Base-by-base conservation (phyloP, 1,140 invertebrate species). In the Araneus ventricosus region DNA sequence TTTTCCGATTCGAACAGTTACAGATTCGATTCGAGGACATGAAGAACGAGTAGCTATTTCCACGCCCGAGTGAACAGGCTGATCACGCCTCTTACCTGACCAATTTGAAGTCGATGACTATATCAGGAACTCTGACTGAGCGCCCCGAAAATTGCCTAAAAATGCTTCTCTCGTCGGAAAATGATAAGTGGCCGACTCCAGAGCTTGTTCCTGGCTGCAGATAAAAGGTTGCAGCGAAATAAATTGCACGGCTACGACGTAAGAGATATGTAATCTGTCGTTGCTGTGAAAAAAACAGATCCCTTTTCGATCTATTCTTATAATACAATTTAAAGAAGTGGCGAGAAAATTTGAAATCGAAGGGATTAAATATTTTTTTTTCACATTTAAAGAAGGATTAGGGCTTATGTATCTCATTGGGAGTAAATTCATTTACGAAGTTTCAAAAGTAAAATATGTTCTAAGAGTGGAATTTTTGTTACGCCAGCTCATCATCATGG, bases 81-180 rank as follows among this genome's bases (percentile, higher is more conserved):
- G 70, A 75, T 37, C 20, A 22, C n/a, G 6, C 59, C 59, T 63
- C 8, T 61, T 63, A 24, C n/a, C 59, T 63, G 30, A 75, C 30
- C 70, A 75, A 75, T 75, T 75, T 75, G 20, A 75, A 37, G 70
- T 75, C 70, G 70, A 75, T 75, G 70, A 75, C 70, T 75, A 75
- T 75, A 75, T 75, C 70, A 75, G 70, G 34, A 75, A 75, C 70
- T 75, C 14, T 20, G 14, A 4, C 70, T 37, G 70, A 75, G 30
- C 70, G 70, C 34, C 34, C 34, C 30, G n/a, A 20, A 75, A 75
- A 75, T 75, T 75, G 70, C 70, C 70, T 14, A 37, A 75, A 75
- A 75, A 75, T 52, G 70, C 20, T 30, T 20, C 2, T 14, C 30
- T 75, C 30, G 10, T 52, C 17, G 10, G 45, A 52, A 52, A 52